These are phyloP conservation scores for Aphodius granarius DNA, from an alignment of 2,888 invertebrate species.

Conservation along the genomic window DNA sequence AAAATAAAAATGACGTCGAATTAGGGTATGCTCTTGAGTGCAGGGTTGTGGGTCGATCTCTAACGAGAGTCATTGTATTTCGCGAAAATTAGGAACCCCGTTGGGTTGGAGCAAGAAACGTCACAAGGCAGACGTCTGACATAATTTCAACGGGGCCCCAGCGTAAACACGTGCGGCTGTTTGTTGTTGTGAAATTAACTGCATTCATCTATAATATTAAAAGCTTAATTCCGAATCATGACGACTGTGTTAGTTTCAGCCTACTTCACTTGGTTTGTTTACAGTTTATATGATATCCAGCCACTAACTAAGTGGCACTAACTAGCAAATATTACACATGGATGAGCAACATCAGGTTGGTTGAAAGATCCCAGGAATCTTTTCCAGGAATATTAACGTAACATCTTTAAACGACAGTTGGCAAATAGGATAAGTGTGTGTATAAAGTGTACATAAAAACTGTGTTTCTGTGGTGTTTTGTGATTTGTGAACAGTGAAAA, in stretches of 20 bases:
- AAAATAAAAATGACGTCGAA: background rate
- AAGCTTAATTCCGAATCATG: background rate
- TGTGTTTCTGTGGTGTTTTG: background rate
- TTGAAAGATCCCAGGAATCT: too few species aligned
- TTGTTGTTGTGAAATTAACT: background rate
- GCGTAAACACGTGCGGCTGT: background rate
- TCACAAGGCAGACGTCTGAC: background rate
- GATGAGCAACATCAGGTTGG: too few species aligned
- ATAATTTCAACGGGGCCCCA: too few species aligned
- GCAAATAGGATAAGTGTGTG: background rate
- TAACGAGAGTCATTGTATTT: background rate
- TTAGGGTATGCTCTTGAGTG: background rate
- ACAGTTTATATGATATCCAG: too few species aligned
- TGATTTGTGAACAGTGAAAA: background rate
- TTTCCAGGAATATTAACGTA: too few species aligned
- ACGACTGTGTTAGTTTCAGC: background rate
- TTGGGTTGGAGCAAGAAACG: background rate
- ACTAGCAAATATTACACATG: too few species aligned
- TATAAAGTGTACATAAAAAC: background rate
- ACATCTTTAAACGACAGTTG: too few species aligned
- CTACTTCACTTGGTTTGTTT: background rate
- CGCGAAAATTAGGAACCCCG: background rate
- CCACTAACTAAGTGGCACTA: too few species aligned
- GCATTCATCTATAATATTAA: background rate
- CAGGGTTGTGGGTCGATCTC: background rate